phyloP scores from a whole-genome alignment of 2,888 invertebrate genomes.

The Sabatieria punctata region DNA sequence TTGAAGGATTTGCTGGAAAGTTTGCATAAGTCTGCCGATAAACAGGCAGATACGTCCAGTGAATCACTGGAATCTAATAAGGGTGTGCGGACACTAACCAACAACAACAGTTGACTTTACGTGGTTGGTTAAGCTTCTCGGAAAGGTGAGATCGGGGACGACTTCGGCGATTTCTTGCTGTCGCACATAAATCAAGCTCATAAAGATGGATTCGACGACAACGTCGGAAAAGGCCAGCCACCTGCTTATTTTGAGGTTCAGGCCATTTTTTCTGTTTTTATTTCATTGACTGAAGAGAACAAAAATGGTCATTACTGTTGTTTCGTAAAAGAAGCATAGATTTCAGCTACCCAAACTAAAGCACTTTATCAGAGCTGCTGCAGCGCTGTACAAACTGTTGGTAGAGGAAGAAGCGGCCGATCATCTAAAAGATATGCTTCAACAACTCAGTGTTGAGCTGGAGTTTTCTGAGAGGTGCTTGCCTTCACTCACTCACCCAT shows the following conservation, averaged over 20 bases:
- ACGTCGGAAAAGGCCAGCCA: constrained; percentile 42
- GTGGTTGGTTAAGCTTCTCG: neutral
- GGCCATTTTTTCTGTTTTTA: too few species aligned
- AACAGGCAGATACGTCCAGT: neutral
- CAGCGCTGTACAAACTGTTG: too few species aligned
- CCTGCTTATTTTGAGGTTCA: constrained; percentile 39
- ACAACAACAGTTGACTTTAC: too few species aligned
- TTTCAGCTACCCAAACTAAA: constrained; percentile 50
- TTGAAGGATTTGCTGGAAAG: neutral
- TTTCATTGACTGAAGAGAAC: too few species aligned
- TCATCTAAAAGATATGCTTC: too few species aligned
- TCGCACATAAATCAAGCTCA: constrained; percentile 65
- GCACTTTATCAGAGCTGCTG: constrained; percentile 56
- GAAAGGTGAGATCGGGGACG: neutral
- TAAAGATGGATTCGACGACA: constrained; percentile 71
- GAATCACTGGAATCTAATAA: neutral
- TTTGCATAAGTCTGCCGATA: neutral
- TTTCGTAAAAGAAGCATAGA: too few species aligned
- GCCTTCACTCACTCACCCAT: too few species aligned
- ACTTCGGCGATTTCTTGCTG: constrained; percentile 24
- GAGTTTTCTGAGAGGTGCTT: too few species aligned
- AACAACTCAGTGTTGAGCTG: too few species aligned
- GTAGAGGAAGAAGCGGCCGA: too few species aligned
- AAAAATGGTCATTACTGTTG: too few species aligned
- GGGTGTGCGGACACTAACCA: too few species aligned